phyloP scores from a whole-genome alignment of 1,140 invertebrate species.

The Heliconius melpomene region DNA sequence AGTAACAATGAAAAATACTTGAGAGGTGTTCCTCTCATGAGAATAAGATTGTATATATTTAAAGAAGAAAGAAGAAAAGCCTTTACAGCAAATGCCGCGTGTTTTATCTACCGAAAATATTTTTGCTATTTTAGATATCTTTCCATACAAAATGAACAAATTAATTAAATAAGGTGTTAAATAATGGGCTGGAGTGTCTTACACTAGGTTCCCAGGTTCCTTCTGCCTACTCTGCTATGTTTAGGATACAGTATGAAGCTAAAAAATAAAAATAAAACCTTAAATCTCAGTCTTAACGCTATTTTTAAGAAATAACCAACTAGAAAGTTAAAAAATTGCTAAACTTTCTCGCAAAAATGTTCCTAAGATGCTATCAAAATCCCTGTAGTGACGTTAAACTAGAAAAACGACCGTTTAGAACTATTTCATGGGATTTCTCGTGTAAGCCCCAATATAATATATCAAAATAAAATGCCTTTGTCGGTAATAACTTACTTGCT shows the following conservation, averaged over 20 bases:
- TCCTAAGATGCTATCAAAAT: constrained; percentile 11
- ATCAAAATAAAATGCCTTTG: constrained; percentile 14
- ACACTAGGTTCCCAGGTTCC: too few relatives aligned
- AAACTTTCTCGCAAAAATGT: too few relatives aligned
- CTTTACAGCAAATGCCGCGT: neutral
- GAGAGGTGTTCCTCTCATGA: neutral
- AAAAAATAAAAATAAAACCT: too few relatives aligned
- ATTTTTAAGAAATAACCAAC: too few relatives aligned
- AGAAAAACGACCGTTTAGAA: constrained; percentile 31
- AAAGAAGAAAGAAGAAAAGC: neutral
- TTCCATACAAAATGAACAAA: neutral
- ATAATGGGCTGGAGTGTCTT: too few relatives aligned
- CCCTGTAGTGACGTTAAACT: constrained; percentile 32
- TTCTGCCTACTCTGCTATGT: too few relatives aligned
- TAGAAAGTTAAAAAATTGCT: too few relatives aligned
- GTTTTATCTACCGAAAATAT: neutral
- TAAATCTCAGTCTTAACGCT: too few relatives aligned
- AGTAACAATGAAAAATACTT: neutral
- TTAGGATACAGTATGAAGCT: too few relatives aligned
- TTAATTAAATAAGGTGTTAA: too few relatives aligned
- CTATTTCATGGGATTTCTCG: constrained; percentile 29
- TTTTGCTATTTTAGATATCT: neutral
- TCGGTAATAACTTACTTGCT: constrained; percentile 18
- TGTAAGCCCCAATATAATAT: constrained; percentile 22
- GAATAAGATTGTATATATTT: constrained; percentile 8